phyloP scores from a whole-genome alignment of 2,113 vertebrate species.

The Machaerirhynchus nigripectus region DNA sequence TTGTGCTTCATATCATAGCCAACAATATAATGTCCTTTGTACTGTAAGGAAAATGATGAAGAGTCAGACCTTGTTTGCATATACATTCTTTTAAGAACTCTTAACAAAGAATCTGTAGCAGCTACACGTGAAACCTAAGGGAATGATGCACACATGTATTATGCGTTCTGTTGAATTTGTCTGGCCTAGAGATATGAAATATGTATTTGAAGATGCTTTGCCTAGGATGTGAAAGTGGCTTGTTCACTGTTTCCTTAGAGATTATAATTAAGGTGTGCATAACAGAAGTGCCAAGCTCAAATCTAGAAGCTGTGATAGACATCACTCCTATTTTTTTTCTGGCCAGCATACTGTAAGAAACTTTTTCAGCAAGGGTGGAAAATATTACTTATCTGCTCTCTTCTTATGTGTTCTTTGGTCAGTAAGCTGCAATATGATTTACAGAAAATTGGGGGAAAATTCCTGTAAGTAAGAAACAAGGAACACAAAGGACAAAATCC shows the following conservation, averaged over 20 bases:
- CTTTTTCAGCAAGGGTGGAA: neutral
- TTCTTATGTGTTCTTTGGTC: neutral
- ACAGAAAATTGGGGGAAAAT: neutral
- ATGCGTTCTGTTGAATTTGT: neutral
- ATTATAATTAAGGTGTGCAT: neutral
- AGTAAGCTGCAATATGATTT: neutral
- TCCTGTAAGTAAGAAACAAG: neutral
- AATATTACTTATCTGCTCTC: neutral
- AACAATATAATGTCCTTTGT: neutral
- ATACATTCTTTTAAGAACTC: neutral
- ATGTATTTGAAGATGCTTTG: neutral
- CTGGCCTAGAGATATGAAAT: neutral
- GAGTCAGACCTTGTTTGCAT: neutral
- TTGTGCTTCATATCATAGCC: neutral
- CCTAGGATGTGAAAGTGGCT: neutral
- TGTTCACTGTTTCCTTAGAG: neutral
- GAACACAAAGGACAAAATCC: neutral
- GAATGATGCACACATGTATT: neutral
- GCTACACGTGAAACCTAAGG: neutral
- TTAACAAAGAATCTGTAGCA: neutral
- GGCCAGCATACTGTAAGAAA: neutral
- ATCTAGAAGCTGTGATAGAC: neutral
- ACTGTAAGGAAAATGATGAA: neutral
- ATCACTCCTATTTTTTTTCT: neutral
- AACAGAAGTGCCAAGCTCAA: neutral